Evolutionary conservation across 2,113 vertebrate genomes (phyloP).

Genomic region (Myodes glareolus): DNA sequence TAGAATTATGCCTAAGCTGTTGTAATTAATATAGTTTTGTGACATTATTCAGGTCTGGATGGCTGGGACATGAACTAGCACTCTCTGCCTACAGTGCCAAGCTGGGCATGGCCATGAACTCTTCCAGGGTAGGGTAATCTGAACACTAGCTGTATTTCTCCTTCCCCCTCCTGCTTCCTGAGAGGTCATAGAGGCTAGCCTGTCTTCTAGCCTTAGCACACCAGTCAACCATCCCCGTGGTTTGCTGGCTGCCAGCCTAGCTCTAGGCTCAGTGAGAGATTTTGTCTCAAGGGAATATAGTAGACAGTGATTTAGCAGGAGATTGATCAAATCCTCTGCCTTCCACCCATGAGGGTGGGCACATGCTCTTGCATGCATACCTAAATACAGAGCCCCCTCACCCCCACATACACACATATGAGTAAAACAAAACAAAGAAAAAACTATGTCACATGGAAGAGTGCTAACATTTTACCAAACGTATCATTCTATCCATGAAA

Average conservation of each 20-base stretch:
- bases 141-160: not conserved
- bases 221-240: not conserved
- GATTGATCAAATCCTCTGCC: not conserved
- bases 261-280: not conserved
- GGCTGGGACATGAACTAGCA: too few species aligned
- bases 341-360: not conserved
- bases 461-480: not conserved
- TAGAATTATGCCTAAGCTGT: too few species aligned
- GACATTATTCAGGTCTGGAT: too few species aligned
- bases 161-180: not conserved
- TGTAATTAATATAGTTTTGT: too few species aligned
- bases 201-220: not conserved
- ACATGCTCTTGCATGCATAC: not conserved
- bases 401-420: not conserved
- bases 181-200: not conserved
- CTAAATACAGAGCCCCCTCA: not conserved
- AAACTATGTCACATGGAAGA: not conserved
- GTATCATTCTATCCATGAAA: not conserved
- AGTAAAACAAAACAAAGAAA: not conserved
- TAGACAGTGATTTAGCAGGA: not conserved
- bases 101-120: not conserved
- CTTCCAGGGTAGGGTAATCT: not conserved
- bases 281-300: not conserved
- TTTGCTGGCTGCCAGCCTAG: not conserved
- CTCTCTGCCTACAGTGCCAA: too few species aligned